Base-by-base conservation (phyloP, 2,888 invertebrate genomes). In the Sphecodes monilicornis region DNA sequence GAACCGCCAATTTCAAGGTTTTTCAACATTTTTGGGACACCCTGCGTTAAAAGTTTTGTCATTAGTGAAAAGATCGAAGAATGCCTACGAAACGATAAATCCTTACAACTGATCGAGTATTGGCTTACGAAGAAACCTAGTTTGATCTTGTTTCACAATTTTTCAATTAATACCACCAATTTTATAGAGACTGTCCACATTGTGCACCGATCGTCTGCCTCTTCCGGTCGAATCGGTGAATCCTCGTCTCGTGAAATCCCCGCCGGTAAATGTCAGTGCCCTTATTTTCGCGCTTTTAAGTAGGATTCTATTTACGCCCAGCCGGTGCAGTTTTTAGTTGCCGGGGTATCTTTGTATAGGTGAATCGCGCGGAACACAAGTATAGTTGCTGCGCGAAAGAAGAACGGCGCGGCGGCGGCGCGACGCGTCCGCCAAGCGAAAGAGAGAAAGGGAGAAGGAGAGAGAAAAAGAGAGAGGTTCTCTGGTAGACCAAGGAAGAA, bases 261-360 rank as follows among this genome's bases (percentile, higher is more conserved):
- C 74, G 77, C 72, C 73, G 77, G 50, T 90, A 57, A 91, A 91
- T 92, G 93, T 93, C 93, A 92, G 92, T 93, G 93, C 92, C 93
- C 93, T 93, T 93, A 92, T 93, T 93, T 84, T 92, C 90, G 89
- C 89, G 93, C 91, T 93, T 93, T 93, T 92, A 93, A 93, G 92
- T 91, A 92, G 81, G 76, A 90, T 91, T 86, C 92, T 93, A 93
- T 93, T 92, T 92, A 92, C 93, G 92, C 88, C 86, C 89, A 87
- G 90, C 86, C 90, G 84, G 88, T 36, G 82, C 88, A 90, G 89
- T 91, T 91, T 91, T 91, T 90, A 90, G 91, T 91, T 89, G 87
- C 86, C 88, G 80, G 60, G 78, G 73, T 80, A 74, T 77, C 78
- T 54, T 46, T 43, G 82, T 77, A 75, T 78, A 66, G 73, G 84